These are phyloP conservation scores for Drosophila tani DNA, from an alignment of 1,140 invertebrate species.

Conservation along the genomic window DNA sequence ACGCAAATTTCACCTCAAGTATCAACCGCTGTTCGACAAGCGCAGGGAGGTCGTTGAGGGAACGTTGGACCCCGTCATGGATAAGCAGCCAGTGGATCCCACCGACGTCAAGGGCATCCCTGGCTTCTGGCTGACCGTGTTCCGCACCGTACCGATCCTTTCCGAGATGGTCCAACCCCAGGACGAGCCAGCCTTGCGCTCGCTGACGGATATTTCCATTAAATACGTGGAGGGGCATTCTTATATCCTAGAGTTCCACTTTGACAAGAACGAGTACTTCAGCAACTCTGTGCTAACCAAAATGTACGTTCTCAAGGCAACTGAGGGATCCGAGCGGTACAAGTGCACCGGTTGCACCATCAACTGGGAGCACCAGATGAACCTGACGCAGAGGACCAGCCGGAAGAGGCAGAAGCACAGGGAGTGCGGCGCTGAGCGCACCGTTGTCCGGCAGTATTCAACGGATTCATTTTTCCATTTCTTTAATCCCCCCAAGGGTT, in stretches of 20 bases:
- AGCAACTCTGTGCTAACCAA: slow-evolving; percentile 97
- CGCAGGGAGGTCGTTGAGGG: slow-evolving; percentile 92
- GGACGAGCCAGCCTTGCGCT: slow-evolving; percentile 97
- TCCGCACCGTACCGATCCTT: slow-evolving; percentile 97
- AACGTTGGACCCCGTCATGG: slow-evolving; percentile 94
- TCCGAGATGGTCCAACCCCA: slow-evolving; percentile 97
- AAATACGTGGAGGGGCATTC: slow-evolving; percentile 89
- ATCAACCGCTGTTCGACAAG: slow-evolving; percentile 93
- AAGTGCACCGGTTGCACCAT: slow-evolving; percentile 97
- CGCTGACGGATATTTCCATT: slow-evolving; percentile 96
- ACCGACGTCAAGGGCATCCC: slow-evolving; percentile 94
- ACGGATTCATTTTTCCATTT: slow-evolving; percentile 99
- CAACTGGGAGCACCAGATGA: slow-evolving; percentile 98
- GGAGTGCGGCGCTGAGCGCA: slow-evolving; percentile 95
- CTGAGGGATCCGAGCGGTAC: slow-evolving; percentile 98
- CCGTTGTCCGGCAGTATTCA: slow-evolving; percentile 96
- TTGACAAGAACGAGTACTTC: slow-evolving; percentile 98
- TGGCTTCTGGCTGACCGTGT: slow-evolving; percentile 98
- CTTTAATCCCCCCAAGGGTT: slow-evolving; percentile 93
- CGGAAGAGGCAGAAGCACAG: slow-evolving; percentile 99
- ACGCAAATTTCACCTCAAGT: slow-evolving; percentile 76
- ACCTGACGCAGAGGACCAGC: slow-evolving; percentile 97
- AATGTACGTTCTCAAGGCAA: slow-evolving; percentile 97
- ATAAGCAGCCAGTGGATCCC: slow-evolving; percentile 92
- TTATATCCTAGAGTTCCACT: slow-evolving; percentile 94